Percentiles rank a stretch among this genome's conserved stretches.
These are phyloP conservation scores for Platypus cylindrus DNA, from an alignment of 2,888 invertebrate genomes.

Conservation along the genomic window DNA sequence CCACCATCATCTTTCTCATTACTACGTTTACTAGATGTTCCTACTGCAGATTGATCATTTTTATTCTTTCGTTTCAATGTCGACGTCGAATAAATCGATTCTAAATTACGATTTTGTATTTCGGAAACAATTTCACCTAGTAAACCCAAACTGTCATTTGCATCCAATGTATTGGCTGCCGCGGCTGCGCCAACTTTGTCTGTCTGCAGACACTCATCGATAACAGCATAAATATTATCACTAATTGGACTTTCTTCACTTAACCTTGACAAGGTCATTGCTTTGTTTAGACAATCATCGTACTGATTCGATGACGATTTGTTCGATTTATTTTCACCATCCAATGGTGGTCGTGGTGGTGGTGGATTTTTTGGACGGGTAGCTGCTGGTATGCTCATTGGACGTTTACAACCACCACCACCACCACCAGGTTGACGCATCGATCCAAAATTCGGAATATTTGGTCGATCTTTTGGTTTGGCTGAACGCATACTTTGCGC, in stretches of 20 bases:
- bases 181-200: no score
- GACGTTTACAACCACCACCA: constrained; percentile 53
- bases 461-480: constrained; percentile 35
- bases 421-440: constrained; percentile 60
- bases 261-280: constrained; percentile 47
- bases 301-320: constrained; percentile 41
- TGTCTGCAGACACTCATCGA: constrained; percentile 57
- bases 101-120: constrained; percentile 74
- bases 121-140: constrained; percentile 79
- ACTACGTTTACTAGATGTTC: constrained; percentile 26
- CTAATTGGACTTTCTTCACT: constrained; percentile 42
- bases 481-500: constrained; percentile 72
- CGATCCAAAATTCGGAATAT: constrained; percentile 67
- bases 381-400: constrained; percentile 56
- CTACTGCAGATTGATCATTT: no score
- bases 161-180: constrained; percentile 38
- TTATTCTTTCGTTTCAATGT: constrained; percentile 53
- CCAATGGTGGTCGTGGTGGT: constrained; percentile 52
- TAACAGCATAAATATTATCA: constrained; percentile 79
- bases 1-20: constrained; percentile 20
- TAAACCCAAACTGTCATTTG: constrained; percentile 60
- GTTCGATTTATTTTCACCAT: constrained; percentile 6
- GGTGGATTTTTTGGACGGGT: constrained; percentile 64
- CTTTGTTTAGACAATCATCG: constrained; percentile 66
- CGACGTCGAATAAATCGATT: constrained; percentile 75